phyloP scores from a whole-genome alignment of 92 coral and sea anemone species.

The Muricea muricata region DNA sequence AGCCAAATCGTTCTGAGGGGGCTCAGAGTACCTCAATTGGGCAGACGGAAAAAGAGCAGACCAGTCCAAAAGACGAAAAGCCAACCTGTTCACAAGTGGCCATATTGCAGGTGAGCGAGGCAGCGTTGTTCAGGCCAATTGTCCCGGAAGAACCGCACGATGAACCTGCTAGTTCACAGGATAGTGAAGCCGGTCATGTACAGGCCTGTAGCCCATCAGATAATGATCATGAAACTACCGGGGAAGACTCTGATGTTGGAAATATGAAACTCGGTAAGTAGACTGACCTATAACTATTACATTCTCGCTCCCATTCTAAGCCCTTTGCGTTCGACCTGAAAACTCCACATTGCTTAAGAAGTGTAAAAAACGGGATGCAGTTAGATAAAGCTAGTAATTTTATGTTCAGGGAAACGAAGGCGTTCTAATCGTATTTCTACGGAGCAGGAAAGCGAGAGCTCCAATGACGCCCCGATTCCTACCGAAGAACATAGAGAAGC shows the following conservation, averaged over 20 bases:
- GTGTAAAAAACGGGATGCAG: no score
- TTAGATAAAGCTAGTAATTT: no score
- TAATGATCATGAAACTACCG: conserved; percentile 4
- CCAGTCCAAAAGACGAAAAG: background rate
- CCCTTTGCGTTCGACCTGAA: no score
- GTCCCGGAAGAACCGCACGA: conserved; percentile 1
- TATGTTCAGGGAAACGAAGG: background rate
- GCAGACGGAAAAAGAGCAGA: background rate
- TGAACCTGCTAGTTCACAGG: background rate
- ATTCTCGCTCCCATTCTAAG: no score
- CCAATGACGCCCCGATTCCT: background rate
- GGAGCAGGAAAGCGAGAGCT: conserved; percentile 13
- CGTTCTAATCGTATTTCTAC: background rate
- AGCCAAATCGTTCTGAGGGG: background rate
- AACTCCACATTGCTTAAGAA: no score
- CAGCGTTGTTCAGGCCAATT: background rate
- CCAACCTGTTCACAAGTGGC: background rate
- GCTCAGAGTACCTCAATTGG: background rate
- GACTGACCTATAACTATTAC: no score
- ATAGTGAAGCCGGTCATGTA: conserved; percentile 6
- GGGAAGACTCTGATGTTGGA: conserved; percentile 17
- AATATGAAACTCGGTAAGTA: background rate
- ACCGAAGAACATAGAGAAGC: conserved; percentile 14
- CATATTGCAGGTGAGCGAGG: background rate
- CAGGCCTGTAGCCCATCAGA: background rate